Percentiles rank a stretch among this genome's conserved stretches.
These are phyloP conservation scores for Cyanoliseus patagonus DNA, from an alignment of 2,113 vertebrate genomes.

Conservation along the genomic window DNA sequence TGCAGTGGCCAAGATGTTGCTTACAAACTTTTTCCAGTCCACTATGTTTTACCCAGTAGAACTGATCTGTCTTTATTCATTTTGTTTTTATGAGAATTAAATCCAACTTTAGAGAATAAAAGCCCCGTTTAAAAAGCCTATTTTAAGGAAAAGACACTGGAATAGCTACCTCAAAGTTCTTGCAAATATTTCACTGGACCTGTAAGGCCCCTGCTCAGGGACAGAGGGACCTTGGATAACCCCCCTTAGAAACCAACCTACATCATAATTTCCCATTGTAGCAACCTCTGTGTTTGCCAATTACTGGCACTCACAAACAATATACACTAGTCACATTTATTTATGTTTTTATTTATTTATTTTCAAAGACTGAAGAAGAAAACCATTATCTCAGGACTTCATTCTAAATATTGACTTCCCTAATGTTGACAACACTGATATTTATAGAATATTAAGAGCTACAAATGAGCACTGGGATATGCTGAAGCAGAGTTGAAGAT, in stretches of 20 bases:
- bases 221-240: background rate
- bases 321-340: background rate
- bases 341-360: background rate
- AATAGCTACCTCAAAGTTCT: background rate
- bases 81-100: background rate
- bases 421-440: background rate
- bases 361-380: background rate
- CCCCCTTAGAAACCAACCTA: background rate
- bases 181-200: background rate
- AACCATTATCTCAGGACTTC: background rate
- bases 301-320: background rate
- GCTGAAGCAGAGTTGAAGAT: background rate
- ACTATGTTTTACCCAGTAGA: background rate
- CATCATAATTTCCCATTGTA: background rate
- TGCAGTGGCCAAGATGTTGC: background rate
- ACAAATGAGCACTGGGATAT: background rate
- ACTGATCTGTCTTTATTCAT: background rate
- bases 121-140: fast-evolving
- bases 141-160: background rate
- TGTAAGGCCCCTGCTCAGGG: background rate
- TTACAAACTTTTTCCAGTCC: background rate
- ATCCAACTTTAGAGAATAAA: background rate
- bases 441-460: background rate
- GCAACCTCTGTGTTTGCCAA: background rate
- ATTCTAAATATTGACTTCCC: background rate